Percentiles rank a stretch among this genome's conserved stretches.
Evolutionary conservation across 2,888 invertebrate genomes (phyloP).

Genomic region (Leucophenga montana): DNA sequence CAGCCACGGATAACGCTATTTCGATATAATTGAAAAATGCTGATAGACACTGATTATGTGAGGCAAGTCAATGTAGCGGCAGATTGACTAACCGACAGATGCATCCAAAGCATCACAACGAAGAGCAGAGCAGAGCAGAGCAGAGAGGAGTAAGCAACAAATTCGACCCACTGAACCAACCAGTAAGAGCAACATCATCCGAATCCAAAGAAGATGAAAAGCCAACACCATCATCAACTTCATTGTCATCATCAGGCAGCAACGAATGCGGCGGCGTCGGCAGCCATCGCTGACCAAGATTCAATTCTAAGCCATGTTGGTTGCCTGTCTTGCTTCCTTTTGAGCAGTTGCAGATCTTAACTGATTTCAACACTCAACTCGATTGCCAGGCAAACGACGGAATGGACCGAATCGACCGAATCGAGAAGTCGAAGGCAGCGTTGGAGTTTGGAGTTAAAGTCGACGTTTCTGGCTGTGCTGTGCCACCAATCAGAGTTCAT

Average conservation of each 20-base stretch:
- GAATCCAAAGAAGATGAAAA: too few species aligned
- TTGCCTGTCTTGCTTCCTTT: neutral
- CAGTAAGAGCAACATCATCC: neutral
- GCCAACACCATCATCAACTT: too few species aligned
- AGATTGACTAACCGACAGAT: slow-evolving; percentile 39
- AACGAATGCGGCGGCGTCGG: slow-evolving; percentile 2
- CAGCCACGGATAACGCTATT: slow-evolving; percentile 74
- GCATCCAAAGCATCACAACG: neutral
- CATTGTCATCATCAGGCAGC: neutral
- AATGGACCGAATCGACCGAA: neutral
- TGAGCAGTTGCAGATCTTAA: slow-evolving; percentile 21
- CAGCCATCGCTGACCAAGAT: slow-evolving; percentile 17
- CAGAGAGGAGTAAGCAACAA: too few species aligned
- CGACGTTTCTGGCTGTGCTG: slow-evolving; percentile 1
- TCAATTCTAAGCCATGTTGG: neutral
- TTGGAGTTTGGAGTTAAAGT: neutral
- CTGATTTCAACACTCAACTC: slow-evolving; percentile 24
- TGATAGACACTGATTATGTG: slow-evolving; percentile 73
- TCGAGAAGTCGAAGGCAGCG: slow-evolving; percentile 1
- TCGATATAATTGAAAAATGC: slow-evolving; percentile 74
- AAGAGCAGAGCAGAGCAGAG: neutral
- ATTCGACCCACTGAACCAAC: slow-evolving; percentile 4
- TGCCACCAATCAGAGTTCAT: slow-evolving; percentile 65
- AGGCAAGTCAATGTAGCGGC: slow-evolving; percentile 37
- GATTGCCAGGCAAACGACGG: neutral